phyloP scores from a whole-genome alignment of 1,140 invertebrate species.

The Holcopasites calliopsidis region DNA sequence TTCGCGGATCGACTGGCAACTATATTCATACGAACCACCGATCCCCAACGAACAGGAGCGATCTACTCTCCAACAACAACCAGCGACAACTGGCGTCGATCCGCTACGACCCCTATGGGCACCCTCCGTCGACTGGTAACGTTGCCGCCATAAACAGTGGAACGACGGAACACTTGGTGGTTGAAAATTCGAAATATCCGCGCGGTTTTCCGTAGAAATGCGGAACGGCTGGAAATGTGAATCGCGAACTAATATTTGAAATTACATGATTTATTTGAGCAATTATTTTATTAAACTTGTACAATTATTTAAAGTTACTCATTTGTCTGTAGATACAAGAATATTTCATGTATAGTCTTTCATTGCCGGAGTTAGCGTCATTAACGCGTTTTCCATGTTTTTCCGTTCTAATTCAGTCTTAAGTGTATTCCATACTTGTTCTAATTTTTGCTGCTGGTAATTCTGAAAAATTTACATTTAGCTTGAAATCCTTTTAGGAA shows the following conservation, averaged over 20 bases:
- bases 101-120: conserved; percentile 35
- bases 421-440: conserved; percentile 79
- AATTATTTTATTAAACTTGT: neutral
- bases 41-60: conserved; percentile 1
- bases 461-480: conserved; percentile 71
- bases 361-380: conserved; percentile 73
- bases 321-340: neutral
- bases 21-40: conserved; percentile 20
- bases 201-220: neutral
- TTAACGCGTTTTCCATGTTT: conserved; percentile 71
- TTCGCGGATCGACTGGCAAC: conserved; percentile 38
- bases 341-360: conserved; percentile 67
- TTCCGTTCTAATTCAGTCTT: conserved; percentile 78
- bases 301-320: neutral
- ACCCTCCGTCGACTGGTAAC: conserved; percentile 33
- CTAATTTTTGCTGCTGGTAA: conserved; percentile 82
- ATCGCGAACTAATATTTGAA: neutral
- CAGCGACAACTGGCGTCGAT: conserved; percentile 56
- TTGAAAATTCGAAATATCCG: conserved; percentile 26
- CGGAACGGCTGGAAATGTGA: neutral
- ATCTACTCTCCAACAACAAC: conserved; percentile 17
- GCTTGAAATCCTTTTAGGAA: neutral
- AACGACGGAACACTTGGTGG: neutral
- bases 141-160: neutral
- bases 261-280: neutral